These are phyloP conservation scores for Caretta caretta DNA, from an alignment of 2,113 vertebrate species.

Conservation along the genomic window DNA sequence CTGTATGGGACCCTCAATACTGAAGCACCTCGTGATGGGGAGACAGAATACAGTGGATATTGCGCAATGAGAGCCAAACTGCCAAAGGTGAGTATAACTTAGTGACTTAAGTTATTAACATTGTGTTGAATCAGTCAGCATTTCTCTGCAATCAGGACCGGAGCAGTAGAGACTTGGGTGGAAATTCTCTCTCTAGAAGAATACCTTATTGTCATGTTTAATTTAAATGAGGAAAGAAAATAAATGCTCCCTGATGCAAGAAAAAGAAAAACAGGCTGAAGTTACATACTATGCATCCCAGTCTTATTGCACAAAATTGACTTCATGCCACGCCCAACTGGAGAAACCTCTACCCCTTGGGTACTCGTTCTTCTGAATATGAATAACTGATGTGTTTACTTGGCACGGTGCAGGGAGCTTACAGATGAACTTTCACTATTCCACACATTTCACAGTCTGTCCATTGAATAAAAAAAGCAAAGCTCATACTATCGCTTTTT, in stretches of 20 bases:
- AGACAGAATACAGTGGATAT: conserved; percentile 92
- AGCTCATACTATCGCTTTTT: neutral
- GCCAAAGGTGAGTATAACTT: conserved; percentile 81
- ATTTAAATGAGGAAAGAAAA: neutral
- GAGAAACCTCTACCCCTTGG: neutral
- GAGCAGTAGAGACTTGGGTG: neutral
- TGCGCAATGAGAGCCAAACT: conserved; percentile 87
- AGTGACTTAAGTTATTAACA: neutral
- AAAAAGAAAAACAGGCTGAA: neutral
- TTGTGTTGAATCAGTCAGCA: accelerated
- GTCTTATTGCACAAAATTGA: neutral
- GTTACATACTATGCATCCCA: too few species aligned
- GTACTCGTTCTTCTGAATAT: neutral
- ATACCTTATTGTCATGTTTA: neutral
- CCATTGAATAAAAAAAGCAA: neutral
- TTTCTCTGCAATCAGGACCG: neutral
- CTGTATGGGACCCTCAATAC: conserved; percentile 89
- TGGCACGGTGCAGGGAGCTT: neutral
- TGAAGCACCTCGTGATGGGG: conserved; percentile 86
- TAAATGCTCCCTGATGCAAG: neutral
- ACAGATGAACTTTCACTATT: neutral
- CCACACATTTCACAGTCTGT: neutral
- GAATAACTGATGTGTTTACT: neutral
- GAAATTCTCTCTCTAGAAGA: neutral
- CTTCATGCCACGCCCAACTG: too few species aligned